Conservation (phyloP, 2,888 invertebrate genomes). For the Lasioglossum leucozonium region DNA sequence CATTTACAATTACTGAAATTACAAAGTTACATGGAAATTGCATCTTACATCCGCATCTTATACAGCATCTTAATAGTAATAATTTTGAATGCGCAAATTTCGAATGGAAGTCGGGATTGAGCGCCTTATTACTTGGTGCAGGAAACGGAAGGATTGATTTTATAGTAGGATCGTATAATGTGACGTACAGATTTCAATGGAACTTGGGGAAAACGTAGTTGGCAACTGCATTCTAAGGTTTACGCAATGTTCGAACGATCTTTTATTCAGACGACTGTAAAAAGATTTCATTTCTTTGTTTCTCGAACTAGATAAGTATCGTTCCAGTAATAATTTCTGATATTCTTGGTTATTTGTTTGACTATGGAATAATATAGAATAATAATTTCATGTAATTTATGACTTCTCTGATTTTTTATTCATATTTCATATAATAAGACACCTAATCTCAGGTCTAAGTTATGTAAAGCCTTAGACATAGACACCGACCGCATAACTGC, state of each 20-base stretch:
- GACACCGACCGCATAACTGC: not conserved
- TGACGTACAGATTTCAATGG: not conserved
- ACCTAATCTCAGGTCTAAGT: not conserved
- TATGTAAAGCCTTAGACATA: not conserved
- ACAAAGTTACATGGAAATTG: no score
- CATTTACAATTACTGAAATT: no score
- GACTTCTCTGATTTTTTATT: no score
- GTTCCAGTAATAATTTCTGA: not conserved
- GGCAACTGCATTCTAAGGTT: not conserved
- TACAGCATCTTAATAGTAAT: no score
- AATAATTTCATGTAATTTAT: no score
- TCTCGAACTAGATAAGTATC: not conserved
- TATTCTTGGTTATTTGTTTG: not conserved
- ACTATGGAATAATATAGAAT: not conserved
- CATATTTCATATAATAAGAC: not conserved
- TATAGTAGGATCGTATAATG: not conserved
- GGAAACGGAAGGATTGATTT: conserved; percentile 1
- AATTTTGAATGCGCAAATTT: no score
- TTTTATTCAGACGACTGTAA: not conserved
- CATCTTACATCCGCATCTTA: no score
- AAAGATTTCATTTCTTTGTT: not conserved
- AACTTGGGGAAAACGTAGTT: not conserved
- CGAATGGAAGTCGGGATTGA: not conserved
- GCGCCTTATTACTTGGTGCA: not conserved
- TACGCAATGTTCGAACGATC: not conserved